These are phyloP conservation scores for Apodemia duryi DNA, from an alignment of 2,888 invertebrate genomes.

Conservation along the genomic window DNA sequence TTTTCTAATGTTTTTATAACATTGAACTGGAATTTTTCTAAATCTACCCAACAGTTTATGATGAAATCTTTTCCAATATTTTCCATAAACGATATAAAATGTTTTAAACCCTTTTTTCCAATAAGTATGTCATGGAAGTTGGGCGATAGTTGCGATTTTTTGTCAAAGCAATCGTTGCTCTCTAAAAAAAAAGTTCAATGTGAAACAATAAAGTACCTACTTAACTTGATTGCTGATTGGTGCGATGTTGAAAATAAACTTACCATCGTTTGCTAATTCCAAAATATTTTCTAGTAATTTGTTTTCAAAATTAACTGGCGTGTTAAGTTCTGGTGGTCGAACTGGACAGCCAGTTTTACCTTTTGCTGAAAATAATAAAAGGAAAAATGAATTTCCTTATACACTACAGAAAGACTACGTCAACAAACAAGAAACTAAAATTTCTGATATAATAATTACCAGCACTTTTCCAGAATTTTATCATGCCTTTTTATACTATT, in stretches of 20 bases:
- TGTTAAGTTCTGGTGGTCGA: constrained; percentile 58
- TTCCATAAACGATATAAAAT: constrained; percentile 93
- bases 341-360: constrained; percentile 74
- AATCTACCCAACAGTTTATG: constrained; percentile 88
- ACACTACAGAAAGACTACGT: constrained; percentile 14
- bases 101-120: constrained; percentile 88
- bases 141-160: constrained; percentile 84
- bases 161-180: constrained; percentile 54
- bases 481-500: constrained; percentile 69
- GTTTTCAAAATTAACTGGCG: constrained; percentile 34
- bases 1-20: constrained; percentile 32
- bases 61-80: constrained; percentile 82
- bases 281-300: constrained; percentile 43
- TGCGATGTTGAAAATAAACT: constrained; percentile 25
- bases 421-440: constrained; percentile 2
- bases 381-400: constrained; percentile 17
- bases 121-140: constrained; percentile 86
- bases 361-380: constrained; percentile 53
- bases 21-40: constrained; percentile 81
- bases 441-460: constrained; percentile 57
- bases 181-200: constrained; percentile 47
- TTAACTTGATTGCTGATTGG: not conserved
- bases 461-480: constrained; percentile 88
- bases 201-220: not conserved
- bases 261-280: constrained; percentile 56